Evolutionary conservation across 2,888 invertebrate species (phyloP).

Genomic region (Apocheima hispidaria): DNA sequence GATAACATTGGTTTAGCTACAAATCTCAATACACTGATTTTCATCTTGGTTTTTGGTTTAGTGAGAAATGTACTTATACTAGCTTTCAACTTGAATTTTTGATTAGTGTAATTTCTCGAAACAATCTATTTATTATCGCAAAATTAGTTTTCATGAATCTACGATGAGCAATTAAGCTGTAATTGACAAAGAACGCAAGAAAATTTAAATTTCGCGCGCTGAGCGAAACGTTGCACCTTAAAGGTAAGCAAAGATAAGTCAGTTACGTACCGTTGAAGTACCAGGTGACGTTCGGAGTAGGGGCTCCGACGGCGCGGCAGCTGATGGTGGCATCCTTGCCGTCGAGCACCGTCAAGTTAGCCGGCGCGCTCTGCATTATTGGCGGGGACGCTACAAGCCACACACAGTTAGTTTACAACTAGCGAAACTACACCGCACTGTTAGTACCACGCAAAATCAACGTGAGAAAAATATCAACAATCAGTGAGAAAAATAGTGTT

Average conservation of each 20-base stretch:
- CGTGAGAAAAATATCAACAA: slow-evolving; percentile 29
- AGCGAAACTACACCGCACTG: slow-evolving; percentile 32
- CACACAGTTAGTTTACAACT: slow-evolving; percentile 68
- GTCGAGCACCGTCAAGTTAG: slow-evolving; percentile 95
- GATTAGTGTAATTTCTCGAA: too few relatives aligned
- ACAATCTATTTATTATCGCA: too few relatives aligned
- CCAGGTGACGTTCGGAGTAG: slow-evolving; percentile 96
- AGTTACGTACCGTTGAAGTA: slow-evolving; percentile 92
- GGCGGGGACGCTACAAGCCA: slow-evolving; percentile 93
- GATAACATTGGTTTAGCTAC: too few relatives aligned
- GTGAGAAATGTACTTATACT: too few relatives aligned
- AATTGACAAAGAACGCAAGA: too few relatives aligned
- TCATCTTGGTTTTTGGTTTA: too few relatives aligned
- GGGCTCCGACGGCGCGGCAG: slow-evolving; percentile 96
- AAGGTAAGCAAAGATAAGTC: neutral
- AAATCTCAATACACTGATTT: too few relatives aligned
- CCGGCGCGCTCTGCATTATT: slow-evolving; percentile 93
- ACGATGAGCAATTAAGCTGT: too few relatives aligned
- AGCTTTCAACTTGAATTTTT: too few relatives aligned
- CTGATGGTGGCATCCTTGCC: slow-evolving; percentile 96
- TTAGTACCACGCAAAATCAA: slow-evolving; percentile 39
- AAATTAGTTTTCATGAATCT: too few relatives aligned
- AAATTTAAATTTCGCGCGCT: too few relatives aligned
- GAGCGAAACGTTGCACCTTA: too few relatives aligned
- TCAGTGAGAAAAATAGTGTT: slow-evolving; percentile 20